These are phyloP conservation scores for Pelodiscus sinensis DNA, from an alignment of 2,113 vertebrate genomes.

Conservation along the genomic window DNA sequence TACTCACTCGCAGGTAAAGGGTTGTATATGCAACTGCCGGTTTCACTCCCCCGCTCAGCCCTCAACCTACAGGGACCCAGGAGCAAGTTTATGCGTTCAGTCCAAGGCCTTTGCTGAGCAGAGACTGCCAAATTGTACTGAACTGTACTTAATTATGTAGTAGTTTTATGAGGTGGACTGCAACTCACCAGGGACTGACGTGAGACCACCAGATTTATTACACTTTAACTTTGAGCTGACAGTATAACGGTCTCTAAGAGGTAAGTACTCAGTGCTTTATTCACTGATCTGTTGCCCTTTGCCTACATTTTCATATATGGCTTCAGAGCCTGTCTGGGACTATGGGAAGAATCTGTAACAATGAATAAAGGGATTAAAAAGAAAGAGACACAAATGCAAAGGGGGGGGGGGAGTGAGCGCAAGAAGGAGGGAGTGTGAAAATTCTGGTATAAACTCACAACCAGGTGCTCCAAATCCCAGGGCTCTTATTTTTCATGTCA, in stretches of 20 bases:
- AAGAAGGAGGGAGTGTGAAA: not conserved
- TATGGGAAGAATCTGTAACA: constrained; percentile 4
- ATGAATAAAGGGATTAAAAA: not conserved
- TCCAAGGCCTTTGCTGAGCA: constrained; percentile 60
- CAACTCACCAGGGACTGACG: constrained; percentile 68
- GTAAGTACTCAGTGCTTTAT: constrained; percentile 69
- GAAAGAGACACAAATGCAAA: not conserved
- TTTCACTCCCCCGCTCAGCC: constrained; percentile 2
- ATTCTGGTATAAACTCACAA: not conserved
- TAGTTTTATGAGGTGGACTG: constrained; percentile 81
- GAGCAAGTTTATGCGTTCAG: constrained; percentile 21
- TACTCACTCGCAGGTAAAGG: constrained; percentile 41
- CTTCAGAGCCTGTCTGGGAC: not conserved
- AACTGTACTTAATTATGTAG: constrained; percentile 79
- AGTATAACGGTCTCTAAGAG: constrained; percentile 71
- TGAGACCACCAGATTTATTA: constrained; percentile 76
- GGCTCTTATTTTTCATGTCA: not conserved
- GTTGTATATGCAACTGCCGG: not conserved
- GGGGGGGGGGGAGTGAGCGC: not conserved
- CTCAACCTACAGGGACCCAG: not conserved
- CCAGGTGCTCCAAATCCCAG: not conserved
- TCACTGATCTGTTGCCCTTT: constrained; percentile 65
- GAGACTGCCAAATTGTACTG: constrained; percentile 69
- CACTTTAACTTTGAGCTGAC: constrained; percentile 74
- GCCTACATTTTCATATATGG: not conserved